phyloP scores from a whole-genome alignment of 2,888 invertebrate genomes.

The Itoplectis maculator region DNA sequence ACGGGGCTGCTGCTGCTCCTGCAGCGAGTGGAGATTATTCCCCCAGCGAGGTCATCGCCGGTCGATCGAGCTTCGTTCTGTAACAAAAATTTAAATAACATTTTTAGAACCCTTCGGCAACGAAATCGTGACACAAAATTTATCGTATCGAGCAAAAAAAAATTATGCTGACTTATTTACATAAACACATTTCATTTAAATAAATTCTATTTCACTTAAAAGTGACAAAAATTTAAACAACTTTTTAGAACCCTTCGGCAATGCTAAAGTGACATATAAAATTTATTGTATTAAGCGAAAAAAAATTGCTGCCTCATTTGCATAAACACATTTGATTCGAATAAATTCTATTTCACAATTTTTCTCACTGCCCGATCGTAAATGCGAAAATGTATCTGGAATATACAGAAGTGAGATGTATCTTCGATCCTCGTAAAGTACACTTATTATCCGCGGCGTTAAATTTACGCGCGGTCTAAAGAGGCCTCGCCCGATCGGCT shows the following conservation, averaged over 20 bases:
- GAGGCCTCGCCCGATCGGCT: slow-evolving; percentile 13
- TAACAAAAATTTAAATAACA: slow-evolving; percentile 44
- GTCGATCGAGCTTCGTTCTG: slow-evolving; percentile 20
- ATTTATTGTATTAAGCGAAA: neutral
- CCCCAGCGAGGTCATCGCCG: slow-evolving; percentile 30
- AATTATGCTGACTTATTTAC: too few relatives aligned
- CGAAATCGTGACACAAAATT: neutral
- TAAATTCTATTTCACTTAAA: too few relatives aligned
- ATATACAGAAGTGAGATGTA: too few relatives aligned
- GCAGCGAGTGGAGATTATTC: neutral
- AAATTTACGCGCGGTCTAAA: neutral
- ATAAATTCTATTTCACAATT: too few relatives aligned
- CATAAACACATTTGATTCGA: too few relatives aligned
- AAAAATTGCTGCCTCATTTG: too few relatives aligned
- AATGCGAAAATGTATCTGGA: too few relatives aligned
- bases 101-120: neutral
- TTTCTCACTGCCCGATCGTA: too few relatives aligned
- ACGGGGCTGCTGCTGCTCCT: neutral
- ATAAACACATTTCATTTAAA: too few relatives aligned
- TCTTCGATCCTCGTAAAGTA: too few relatives aligned
- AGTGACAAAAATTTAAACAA: slow-evolving; percentile 28
- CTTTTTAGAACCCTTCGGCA: neutral
- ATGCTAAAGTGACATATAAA: neutral
- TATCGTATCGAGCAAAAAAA: neutral
- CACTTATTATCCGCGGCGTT: neutral